Conservation (phyloP, 2,113 vertebrate species). For the Penelope pileata region DNA sequence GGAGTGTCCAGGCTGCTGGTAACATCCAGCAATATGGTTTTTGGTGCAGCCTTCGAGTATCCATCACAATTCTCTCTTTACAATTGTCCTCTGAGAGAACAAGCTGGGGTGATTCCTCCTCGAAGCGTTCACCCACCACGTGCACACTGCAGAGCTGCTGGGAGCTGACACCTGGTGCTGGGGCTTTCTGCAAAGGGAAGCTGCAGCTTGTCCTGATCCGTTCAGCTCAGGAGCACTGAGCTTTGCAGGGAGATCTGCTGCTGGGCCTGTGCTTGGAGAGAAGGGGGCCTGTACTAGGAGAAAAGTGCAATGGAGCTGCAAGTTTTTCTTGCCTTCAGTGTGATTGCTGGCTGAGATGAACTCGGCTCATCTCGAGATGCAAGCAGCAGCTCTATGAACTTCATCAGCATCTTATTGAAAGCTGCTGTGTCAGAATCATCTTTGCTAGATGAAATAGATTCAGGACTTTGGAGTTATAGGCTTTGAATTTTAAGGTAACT, state of each 20-base stretch:
- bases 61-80: conserved; percentile 15
- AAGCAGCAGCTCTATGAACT: background rate
- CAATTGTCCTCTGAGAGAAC: background rate
- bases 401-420: background rate
- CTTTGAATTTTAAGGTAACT: background rate
- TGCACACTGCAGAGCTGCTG: background rate
- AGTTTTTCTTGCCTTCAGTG: background rate
- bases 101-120: background rate
- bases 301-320: background rate
- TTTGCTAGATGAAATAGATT: background rate
- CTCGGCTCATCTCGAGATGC: background rate
- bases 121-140: background rate
- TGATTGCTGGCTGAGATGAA: no score
- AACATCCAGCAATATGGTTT: conserved; percentile 23
- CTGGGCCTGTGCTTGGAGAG: no score
- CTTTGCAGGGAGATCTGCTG: no score
- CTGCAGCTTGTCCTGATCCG: background rate
- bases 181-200: background rate
- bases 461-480: background rate
- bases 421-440: background rate
- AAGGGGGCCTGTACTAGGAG: background rate
- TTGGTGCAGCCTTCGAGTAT: background rate
- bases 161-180: background rate
- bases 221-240: no score
- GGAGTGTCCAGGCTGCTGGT: background rate